Evolutionary conservation across 2,888 invertebrate genomes (phyloP), one percentile per base, ranked within the genome.

Genomic region (Eretmocerus hayati): DNA sequence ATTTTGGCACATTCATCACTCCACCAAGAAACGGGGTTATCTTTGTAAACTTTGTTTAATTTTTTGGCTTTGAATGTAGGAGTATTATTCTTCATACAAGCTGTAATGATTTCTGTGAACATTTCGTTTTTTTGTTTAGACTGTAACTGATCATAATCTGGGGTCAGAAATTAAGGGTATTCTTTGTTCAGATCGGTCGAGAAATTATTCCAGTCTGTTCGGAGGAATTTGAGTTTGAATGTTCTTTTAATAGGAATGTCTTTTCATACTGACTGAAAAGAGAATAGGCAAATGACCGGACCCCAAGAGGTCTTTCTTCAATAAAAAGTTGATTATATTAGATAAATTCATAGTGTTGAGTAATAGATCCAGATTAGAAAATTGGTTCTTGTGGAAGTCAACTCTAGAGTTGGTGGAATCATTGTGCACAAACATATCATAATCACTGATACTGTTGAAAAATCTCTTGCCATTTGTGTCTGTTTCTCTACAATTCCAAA

Each of bases 371-470:
- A 49, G 13, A n/a, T 49, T 49, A 11, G 44, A 44, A n/a, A n/a
- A n/a, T n/a, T n/a, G n/a, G n/a, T n/a, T n/a, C n/a, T n/a, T n/a
- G n/a, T n/a, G n/a, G n/a, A n/a, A n/a, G n/a, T n/a, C n/a, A n/a
- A n/a, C n/a, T 35, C 13, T 49, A 9, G 50, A 42, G 8, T 11
- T n/a, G 2, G 50, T 33, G 15, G 36, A 21, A 2, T 13, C 8
- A 42, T 51, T 54, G 30, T 51, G 50, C 13, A 48, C n/a, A 23
- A 40, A 38, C 3, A 54, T 18, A 16, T 54, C 23, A 19, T 35
- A n/a, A 9, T 9, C 15, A 13, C 48, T 42, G 6, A 54, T 31
- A 4, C 11, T 18, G 5, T 36, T 33, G 3, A 8, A 1, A 1
- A 52, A 23, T 18, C 39, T 38, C 3, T 23, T 11, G 11, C 42